Conservation (phyloP, 30 jellyfish, hydroid and myxozoan genomes). For the Aurelia sp. region DNA sequence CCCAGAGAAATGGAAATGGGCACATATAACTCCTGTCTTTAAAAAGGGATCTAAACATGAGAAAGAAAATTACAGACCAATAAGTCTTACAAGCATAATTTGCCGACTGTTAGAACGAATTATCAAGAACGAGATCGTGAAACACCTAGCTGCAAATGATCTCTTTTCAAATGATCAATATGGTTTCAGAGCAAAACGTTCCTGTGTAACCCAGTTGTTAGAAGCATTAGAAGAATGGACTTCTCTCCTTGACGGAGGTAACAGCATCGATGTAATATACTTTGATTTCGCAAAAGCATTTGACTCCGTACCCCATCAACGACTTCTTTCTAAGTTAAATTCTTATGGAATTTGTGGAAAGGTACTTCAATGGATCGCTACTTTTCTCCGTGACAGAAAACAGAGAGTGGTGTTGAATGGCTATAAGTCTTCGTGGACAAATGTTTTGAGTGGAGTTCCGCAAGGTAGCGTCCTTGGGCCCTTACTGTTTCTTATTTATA, state of each 20-base stretch:
- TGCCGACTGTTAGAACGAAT: neutral
- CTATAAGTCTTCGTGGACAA: neutral
- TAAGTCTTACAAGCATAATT: neutral
- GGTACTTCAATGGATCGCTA: neutral
- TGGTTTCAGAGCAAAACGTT: slow-evolving; percentile 22
- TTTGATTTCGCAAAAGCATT: too few species aligned
- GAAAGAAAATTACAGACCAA: too few species aligned
- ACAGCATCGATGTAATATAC: too few species aligned
- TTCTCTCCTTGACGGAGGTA: slow-evolving; percentile 6
- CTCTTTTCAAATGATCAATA: slow-evolving; percentile 2
- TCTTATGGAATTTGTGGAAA: too few species aligned
- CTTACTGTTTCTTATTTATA: too few species aligned
- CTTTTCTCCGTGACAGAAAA: neutral
- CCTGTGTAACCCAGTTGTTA: slow-evolving; percentile 29
- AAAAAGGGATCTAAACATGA: too few species aligned
- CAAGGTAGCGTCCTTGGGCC: too few species aligned
- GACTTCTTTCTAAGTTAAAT: too few species aligned
- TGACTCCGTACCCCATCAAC: too few species aligned
- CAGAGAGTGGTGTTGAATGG: neutral
- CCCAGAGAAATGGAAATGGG: slow-evolving; percentile 7
- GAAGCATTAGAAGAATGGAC: slow-evolving; percentile 19
- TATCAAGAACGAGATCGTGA: neutral
- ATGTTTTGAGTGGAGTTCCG: too few species aligned
- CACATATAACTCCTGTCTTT: neutral
- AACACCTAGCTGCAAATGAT: neutral